phyloP scores from a whole-genome alignment of 1,140 invertebrate species.

The Sitophilus oryzae region DNA sequence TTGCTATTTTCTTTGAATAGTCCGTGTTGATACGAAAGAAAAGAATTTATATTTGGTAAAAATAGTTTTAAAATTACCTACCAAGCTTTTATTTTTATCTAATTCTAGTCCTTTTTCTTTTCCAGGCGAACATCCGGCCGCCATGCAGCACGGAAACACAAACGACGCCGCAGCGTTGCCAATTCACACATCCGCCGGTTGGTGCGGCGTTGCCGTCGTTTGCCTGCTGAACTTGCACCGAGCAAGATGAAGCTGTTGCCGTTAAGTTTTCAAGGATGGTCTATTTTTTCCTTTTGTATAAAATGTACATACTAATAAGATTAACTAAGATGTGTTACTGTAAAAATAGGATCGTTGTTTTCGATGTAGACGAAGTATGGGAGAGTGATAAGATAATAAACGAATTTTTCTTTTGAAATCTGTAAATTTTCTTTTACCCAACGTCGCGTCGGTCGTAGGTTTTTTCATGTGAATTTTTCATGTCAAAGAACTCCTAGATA shows the following conservation, averaged over 20 bases:
- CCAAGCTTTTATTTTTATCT: neutral
- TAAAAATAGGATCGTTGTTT: neutral
- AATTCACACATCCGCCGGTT: neutral
- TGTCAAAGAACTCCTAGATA: too few relatives aligned
- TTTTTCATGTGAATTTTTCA: too few relatives aligned
- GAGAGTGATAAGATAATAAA: neutral
- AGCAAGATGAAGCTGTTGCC: neutral
- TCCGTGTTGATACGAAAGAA: too few relatives aligned
- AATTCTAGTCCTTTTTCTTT: constrained; percentile 26
- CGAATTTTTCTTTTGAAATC: neutral
- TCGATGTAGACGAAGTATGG: neutral
- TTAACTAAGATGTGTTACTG: neutral
- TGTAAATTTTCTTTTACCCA: too few relatives aligned
- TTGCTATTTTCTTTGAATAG: too few relatives aligned
- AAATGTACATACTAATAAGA: neutral
- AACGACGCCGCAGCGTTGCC: constrained; percentile 29
- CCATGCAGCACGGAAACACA: constrained; percentile 70
- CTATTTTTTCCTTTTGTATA: neutral
- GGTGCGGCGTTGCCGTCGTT: too few relatives aligned
- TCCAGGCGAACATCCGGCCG: constrained; percentile 75
- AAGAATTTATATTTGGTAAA: neutral
- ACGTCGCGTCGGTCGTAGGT: too few relatives aligned
- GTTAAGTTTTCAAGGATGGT: too few relatives aligned
- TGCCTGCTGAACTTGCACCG: neutral
- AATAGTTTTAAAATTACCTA: neutral